Conservation (phyloP, 2,797 vertebrate species). For the Sebastes minor region DNA sequence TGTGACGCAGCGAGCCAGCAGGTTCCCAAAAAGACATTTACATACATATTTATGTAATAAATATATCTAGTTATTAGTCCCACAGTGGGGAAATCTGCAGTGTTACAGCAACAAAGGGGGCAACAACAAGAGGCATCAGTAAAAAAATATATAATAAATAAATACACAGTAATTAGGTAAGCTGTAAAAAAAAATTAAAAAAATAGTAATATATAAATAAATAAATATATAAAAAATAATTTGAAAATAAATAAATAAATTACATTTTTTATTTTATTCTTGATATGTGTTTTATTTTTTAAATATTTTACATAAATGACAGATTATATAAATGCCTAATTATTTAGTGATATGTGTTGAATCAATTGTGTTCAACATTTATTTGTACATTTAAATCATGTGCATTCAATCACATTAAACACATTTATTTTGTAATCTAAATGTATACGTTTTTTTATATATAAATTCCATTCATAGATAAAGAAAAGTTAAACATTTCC, state of each 20-base stretch:
- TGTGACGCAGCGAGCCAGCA: not conserved
- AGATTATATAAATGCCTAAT: not conserved
- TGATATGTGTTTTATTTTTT: not conserved
- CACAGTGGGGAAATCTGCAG: too few species aligned
- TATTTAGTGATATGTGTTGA: not conserved
- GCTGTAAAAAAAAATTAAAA: too few species aligned
- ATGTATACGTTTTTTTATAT: not conserved
- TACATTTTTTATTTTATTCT: not conserved
- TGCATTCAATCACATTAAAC: not conserved
- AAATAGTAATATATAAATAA: too few species aligned
- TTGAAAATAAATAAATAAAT: too few species aligned
- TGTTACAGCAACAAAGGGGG: too few species aligned
- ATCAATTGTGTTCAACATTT: not conserved
- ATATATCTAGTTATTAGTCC: not conserved
- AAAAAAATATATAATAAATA: too few species aligned
- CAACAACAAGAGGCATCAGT: too few species aligned
- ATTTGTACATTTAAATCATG: not conserved
- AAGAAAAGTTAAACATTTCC: not conserved
- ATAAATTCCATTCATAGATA: too few species aligned
- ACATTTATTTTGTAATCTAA: not conserved
- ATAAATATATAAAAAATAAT: too few species aligned
- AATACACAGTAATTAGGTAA: too few species aligned
- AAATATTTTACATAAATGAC: not conserved
- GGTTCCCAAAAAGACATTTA: constrained; percentile 4
- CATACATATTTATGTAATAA: not conserved